These are phyloP conservation scores for Oxystoma pomonae DNA, from an alignment of 2,888 invertebrate species.

Conservation along the genomic window DNA sequence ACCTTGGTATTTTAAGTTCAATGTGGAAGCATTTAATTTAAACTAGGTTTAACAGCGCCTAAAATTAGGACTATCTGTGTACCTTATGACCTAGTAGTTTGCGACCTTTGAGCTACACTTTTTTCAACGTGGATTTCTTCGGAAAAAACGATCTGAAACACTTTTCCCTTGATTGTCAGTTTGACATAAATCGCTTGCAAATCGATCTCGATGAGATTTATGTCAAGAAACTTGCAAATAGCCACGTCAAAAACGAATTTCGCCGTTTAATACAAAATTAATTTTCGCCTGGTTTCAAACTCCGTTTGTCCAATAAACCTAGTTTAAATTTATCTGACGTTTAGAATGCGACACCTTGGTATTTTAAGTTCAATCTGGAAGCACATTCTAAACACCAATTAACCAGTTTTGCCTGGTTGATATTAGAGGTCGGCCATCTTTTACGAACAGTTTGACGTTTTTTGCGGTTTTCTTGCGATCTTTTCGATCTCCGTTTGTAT, in stretches of 20 bases:
- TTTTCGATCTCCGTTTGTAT: no score
- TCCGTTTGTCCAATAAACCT: no score
- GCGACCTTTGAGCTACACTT: constrained; percentile 74
- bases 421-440: constrained; percentile 77
- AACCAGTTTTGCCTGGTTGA: constrained; percentile 83
- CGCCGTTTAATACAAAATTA: no score
- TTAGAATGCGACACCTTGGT: background rate
- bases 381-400: background rate
- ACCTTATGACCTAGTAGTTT: constrained; percentile 74
- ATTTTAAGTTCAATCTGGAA: background rate
- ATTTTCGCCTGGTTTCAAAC: no score
- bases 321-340: no score
- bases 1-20: no score
- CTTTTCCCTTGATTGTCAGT: constrained; percentile 74
- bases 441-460: constrained; percentile 50
- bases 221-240: constrained; percentile 79
- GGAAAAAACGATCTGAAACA: constrained; percentile 81
- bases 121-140: constrained; percentile 74
- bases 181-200: constrained; percentile 80
- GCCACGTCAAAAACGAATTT: constrained; percentile 59
- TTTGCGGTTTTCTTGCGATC: background rate
- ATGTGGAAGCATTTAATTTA: no score
- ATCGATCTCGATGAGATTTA: constrained; percentile 76
- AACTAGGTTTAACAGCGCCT: no score
- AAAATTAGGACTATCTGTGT: background rate